A percentile compares a stretch with the other conserved stretches of the same genome.
phyloP scores from a whole-genome alignment of 2,797 vertebrate species.

The Peromyscus melanophrys region DNA sequence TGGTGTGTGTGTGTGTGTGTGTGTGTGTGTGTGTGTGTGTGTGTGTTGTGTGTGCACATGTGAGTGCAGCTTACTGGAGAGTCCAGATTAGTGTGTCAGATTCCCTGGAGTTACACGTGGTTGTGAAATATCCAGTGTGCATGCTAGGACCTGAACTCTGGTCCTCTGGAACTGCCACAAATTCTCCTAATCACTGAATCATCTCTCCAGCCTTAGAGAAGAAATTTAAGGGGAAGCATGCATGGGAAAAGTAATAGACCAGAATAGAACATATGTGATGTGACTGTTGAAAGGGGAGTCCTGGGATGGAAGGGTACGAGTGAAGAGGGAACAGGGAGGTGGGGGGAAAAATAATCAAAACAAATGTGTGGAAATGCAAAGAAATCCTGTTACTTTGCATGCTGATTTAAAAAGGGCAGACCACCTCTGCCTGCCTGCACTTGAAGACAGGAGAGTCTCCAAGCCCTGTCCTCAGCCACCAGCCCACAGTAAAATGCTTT shows the following conservation, averaged over 20 bases:
- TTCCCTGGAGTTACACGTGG: no score
- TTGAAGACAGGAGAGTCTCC: background rate
- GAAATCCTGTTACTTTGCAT: background rate
- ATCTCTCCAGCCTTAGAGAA: background rate
- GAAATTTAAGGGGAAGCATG: no score
- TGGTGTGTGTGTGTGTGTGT: background rate
- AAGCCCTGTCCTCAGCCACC: background rate
- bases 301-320: no score
- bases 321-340: background rate
- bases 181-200: background rate
- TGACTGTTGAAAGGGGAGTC: background rate
- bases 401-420: background rate
- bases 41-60: background rate
- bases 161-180: no score
- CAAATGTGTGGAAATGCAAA: background rate
- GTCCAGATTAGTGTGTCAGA: background rate
- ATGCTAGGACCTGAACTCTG: background rate
- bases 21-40: background rate
- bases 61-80: background rate
- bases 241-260: background rate
- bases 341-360: background rate
- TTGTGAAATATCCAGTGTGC: background rate
- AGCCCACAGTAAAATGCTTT: background rate
- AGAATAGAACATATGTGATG: background rate
- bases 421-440: no score